These are phyloP conservation scores for Popillia japonica DNA, from an alignment of 1,140 invertebrate species.

Conservation along the genomic window DNA sequence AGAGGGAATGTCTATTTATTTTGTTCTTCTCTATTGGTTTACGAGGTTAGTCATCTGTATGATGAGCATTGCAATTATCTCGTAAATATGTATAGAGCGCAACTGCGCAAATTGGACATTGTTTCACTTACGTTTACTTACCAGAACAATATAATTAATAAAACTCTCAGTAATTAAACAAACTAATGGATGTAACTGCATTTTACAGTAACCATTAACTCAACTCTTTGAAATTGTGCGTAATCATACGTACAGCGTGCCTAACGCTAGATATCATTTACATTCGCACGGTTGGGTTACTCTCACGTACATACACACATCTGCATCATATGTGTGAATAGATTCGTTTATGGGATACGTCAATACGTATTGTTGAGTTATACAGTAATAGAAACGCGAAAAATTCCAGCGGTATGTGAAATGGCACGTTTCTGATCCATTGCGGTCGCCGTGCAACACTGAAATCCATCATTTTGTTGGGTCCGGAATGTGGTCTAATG, in stretches of 20 bases:
- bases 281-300: background rate
- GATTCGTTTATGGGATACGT: constrained; percentile 1
- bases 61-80: no score
- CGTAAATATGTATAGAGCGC: background rate
- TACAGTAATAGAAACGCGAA: constrained; percentile 7
- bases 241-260: background rate
- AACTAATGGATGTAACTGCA: background rate
- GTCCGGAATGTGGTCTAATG: constrained; percentile 2
- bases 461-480: constrained; percentile 18
- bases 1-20: no score
- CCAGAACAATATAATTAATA: background rate
- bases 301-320: background rate
- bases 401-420: constrained; percentile 9
- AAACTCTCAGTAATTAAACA: background rate
- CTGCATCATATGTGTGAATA: background rate
- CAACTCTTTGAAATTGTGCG: background rate
- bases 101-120: background rate
- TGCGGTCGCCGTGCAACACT: background rate
- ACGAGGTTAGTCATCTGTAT: no score
- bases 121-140: constrained; percentile 3
- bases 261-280: background rate
- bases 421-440: constrained; percentile 27
- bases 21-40: no score
- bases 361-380: constrained; percentile 15
- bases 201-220: background rate